Evolutionary conservation across 2,113 vertebrate genomes (phyloP), one percentile per base, ranked within the genome.

Genomic region (Nesogale talazaci): DNA sequence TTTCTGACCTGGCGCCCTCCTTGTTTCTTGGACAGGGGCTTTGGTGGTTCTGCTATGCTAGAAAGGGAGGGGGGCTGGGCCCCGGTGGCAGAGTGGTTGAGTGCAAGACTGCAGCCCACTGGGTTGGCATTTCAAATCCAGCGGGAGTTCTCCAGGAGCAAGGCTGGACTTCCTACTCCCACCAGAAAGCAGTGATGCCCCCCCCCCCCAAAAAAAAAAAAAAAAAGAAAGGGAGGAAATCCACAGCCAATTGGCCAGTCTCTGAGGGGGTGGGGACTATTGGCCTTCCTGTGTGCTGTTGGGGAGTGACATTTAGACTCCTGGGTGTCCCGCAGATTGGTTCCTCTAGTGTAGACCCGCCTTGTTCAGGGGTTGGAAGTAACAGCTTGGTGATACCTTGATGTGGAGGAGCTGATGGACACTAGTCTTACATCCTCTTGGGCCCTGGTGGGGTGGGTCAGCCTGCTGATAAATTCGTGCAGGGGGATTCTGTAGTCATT

Each of bases 251-350:
- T 79, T 27, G 23, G 20, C 77, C 65, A 82, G 40, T 15, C 57
- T 79, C 83, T 84, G 72, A 92, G 36, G 91, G 29, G 63, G 22
- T 9, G 27, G 67, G 40, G 12, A 42, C 65, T 72, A 77, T 25
- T 86, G 65, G 91, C 79, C 93, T 92, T 96, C 94, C 94, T 95
- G 93, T 92, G 65, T 69, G 61, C 94, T 76, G 2, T 86, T 95
- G 87, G 59, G 86, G 90, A 1, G 0, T 94, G 86, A 78, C 94
- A 97, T 94, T 87, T 87, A 92, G 65, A 95, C 86, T 93, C 94
- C 91, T 95, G 0, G 0, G 76, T 95, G 72, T 86, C 94, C 94
- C 89, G 88, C 87, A 84, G 36, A 10, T 61, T 61, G 31, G 42
- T 22, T 86, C 63, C 52, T 75, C 46, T 82, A 69, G 31, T 6